A percentile compares a stretch with the other conserved stretches of the same genome.
phyloP scores from a whole-genome alignment of 2,113 vertebrate species.

The Catharus bicknelli region DNA sequence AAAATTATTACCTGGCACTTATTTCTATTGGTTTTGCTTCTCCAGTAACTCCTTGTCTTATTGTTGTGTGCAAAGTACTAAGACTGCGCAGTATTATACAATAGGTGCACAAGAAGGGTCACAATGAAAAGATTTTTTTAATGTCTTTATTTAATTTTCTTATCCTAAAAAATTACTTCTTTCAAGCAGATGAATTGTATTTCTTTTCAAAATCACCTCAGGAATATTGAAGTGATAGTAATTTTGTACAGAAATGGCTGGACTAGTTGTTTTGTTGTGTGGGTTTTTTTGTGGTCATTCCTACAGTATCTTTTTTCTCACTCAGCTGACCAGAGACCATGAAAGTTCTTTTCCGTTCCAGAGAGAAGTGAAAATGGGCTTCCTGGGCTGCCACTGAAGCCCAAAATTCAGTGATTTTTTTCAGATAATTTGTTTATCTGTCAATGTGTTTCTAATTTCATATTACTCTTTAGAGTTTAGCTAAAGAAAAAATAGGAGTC shows the following conservation, averaged over 20 bases:
- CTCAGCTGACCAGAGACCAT: not conserved
- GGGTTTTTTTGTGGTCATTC: not conserved
- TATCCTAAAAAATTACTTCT: not conserved
- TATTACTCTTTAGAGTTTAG: not conserved
- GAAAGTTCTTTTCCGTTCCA: too few species aligned
- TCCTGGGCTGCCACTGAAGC: not conserved
- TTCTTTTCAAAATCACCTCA: not conserved
- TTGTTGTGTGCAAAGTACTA: not conserved
- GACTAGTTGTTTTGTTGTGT: not conserved
- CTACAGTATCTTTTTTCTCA: not conserved
- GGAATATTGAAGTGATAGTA: not conserved
- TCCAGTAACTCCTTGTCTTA: not conserved
- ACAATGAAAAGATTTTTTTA: not conserved
- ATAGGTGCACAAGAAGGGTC: fast-evolving
- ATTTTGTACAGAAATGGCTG: not conserved
- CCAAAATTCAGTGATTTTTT: not conserved
- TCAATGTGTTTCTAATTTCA: not conserved
- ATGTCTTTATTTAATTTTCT: not conserved
- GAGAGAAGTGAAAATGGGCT: not conserved
- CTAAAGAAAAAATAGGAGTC: fast-evolving
- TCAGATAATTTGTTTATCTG: not conserved
- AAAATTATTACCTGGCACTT: not conserved
- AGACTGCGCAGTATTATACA: not conserved
- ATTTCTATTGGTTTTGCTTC: not conserved
- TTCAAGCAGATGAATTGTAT: not conserved